These are phyloP conservation scores for Ectemnius continuus DNA, from an alignment of 2,888 invertebrate species.

Conservation along the genomic window DNA sequence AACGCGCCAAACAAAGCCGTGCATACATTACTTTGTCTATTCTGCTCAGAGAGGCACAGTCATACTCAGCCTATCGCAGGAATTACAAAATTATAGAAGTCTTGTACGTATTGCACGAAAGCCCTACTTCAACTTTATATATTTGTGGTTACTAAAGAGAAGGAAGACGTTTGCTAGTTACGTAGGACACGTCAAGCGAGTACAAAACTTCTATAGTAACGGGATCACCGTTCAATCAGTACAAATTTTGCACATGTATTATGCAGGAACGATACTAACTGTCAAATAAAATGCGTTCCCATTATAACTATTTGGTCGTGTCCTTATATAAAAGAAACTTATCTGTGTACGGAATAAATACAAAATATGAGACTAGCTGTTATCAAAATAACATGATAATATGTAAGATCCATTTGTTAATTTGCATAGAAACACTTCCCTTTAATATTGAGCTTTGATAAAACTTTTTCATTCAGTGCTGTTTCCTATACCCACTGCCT, in stretches of 20 bases:
- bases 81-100: conserved; percentile 64
- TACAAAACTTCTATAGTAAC: conserved; percentile 64
- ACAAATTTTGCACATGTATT: conserved; percentile 54
- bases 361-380: conserved; percentile 72
- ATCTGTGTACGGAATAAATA: conserved; percentile 55
- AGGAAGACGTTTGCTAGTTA: conserved; percentile 69
- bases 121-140: conserved; percentile 57
- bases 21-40: conserved; percentile 53
- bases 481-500: conserved; percentile 16
- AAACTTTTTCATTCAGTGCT: conserved; percentile 41
- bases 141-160: conserved; percentile 59
- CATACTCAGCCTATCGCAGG: conserved; percentile 53
- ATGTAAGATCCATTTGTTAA: conserved; percentile 34
- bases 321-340: conserved; percentile 58
- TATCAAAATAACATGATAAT: conserved; percentile 62
- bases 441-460: conserved; percentile 41
- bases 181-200: conserved; percentile 62
- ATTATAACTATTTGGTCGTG: conserved; percentile 66
- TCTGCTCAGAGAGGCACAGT: conserved; percentile 54
- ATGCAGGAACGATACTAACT: conserved; percentile 51
- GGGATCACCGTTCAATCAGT: conserved; percentile 45
- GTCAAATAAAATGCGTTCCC: conserved; percentile 51
- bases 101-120: conserved; percentile 67
- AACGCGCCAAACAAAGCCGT: conserved; percentile 60
- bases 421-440: conserved; percentile 26